These are phyloP conservation scores for Podotricha telesiphe DNA, from an alignment of 2,888 invertebrate genomes.

Conservation along the genomic window DNA sequence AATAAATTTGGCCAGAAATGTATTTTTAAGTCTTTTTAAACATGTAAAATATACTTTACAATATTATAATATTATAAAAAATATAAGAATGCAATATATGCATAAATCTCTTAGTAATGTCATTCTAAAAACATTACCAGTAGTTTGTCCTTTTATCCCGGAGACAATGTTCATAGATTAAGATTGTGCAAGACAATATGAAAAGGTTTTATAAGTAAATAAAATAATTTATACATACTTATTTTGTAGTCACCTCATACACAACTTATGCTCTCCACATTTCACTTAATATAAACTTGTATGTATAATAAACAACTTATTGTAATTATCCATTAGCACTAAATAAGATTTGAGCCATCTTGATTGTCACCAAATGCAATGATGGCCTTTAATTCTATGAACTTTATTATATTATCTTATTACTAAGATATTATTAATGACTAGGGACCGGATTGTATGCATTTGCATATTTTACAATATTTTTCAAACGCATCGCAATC, in stretches of 20 bases:
- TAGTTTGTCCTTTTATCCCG: neutral
- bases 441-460: too few relatives aligned
- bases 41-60: neutral
- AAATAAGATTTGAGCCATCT: too few relatives aligned
- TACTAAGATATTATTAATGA: too few relatives aligned
- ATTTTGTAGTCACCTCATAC: neutral
- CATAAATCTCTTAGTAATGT: neutral
- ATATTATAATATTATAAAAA: neutral
- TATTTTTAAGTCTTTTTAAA: neutral
- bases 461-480: too few relatives aligned
- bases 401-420: too few relatives aligned
- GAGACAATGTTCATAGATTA: neutral
- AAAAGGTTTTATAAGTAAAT: neutral
- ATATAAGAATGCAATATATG: neutral
- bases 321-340: too few relatives aligned
- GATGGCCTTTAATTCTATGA: too few relatives aligned
- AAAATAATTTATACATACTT: neutral
- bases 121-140: neutral
- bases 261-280: neutral
- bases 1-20: too few relatives aligned
- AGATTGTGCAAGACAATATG: constrained; percentile 1
- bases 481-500: too few relatives aligned
- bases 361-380: too few relatives aligned
- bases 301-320: too few relatives aligned
- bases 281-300: neutral